Conservation (phyloP, 2,888 invertebrate species). For the Desoria tigrina region DNA sequence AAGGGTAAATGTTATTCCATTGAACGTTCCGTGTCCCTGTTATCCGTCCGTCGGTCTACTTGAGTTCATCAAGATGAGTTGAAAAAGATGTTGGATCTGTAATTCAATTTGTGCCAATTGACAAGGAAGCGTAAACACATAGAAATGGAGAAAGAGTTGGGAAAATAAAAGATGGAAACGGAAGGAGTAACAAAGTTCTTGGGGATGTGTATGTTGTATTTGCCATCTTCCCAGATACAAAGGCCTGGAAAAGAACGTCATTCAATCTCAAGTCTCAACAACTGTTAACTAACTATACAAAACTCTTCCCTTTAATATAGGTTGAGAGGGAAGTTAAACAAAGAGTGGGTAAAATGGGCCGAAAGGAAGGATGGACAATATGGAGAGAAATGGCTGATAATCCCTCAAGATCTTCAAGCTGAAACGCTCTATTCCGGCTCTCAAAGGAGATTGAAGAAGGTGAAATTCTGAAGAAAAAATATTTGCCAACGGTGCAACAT, state of each 20-base stretch:
- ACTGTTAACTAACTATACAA: slow-evolving; percentile 9
- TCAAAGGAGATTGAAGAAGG: slow-evolving; percentile 21
- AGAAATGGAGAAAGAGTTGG: slow-evolving; percentile 9
- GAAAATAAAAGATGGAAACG: not conserved
- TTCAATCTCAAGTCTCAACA: slow-evolving; percentile 7
- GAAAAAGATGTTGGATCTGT: slow-evolving; percentile 31
- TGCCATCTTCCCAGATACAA: too few species aligned
- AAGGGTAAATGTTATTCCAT: too few species aligned
- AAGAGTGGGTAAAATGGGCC: not conserved
- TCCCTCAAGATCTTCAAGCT: not conserved
- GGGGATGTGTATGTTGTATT: too few species aligned
- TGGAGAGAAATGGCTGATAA: not conserved
- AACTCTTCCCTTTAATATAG: too few species aligned
- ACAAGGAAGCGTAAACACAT: slow-evolving; percentile 25
- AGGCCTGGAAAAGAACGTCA: not conserved
- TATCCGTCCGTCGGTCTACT: slow-evolving; percentile 4
- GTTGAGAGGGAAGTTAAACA: not conserved
- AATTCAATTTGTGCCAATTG: slow-evolving; percentile 52
- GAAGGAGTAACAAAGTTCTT: too few species aligned
- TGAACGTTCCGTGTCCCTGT: not conserved
- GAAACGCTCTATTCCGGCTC: not conserved
- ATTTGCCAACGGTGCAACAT: slow-evolving; percentile 40
- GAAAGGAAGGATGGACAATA: not conserved
- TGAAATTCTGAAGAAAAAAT: slow-evolving; percentile 24
- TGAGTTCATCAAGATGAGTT: slow-evolving; percentile 14